Base-by-base conservation (phyloP, 2,797 vertebrate species). In the Leptatherina wallacei region DNA sequence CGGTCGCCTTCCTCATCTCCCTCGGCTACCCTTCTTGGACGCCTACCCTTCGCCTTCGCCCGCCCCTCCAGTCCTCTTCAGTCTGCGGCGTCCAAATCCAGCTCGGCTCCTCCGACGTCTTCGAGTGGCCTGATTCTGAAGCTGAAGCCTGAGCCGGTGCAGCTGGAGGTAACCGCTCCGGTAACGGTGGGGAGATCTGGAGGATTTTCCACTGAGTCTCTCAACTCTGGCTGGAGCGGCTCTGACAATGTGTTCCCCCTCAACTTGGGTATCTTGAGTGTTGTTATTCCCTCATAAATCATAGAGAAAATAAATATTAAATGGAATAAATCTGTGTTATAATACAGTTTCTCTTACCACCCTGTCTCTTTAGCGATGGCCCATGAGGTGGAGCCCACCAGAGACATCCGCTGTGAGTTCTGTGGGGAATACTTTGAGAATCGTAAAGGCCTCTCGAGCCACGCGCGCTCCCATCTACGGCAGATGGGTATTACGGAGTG, bases 371-470 rank as follows among this genome's bases (percentile, higher is more conserved):
- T 56, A 97, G 96, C 95, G 24, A 94, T 96, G 85, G 62, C 90
- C 36, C 93, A 91, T 7, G 94, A 95, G 32, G 95, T 93, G 0
- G 96, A 97, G 81, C 97, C 97, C 0, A 95, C 94, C 0, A 92
- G 96, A 18, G 97, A 98, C 56, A 97, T 98, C 81, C 96, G 93
- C 79, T 96, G 95, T 3, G 95, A 96, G 82, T 96, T 95, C 87
- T 96, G 95, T 2, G 95, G 95, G 52, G 95, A 96, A 71, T 95
- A 94, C 64, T 96, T 96, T 49, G 95, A 96, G 88, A 96, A 95
- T 80, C 95, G 95, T 11, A 96, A 96, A 82, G 95, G 95, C 59
- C 93, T 96, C 44, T 95, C 95, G 65, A 96, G 95, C 84, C 95
- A 96, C 36, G 95, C 95, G 47, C 95, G 95, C 62, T 95, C 95